Percentiles rank a stretch among this genome's conserved stretches.
phyloP scores from a whole-genome alignment of 2,113 vertebrate genomes.

The Mustelus asterias region DNA sequence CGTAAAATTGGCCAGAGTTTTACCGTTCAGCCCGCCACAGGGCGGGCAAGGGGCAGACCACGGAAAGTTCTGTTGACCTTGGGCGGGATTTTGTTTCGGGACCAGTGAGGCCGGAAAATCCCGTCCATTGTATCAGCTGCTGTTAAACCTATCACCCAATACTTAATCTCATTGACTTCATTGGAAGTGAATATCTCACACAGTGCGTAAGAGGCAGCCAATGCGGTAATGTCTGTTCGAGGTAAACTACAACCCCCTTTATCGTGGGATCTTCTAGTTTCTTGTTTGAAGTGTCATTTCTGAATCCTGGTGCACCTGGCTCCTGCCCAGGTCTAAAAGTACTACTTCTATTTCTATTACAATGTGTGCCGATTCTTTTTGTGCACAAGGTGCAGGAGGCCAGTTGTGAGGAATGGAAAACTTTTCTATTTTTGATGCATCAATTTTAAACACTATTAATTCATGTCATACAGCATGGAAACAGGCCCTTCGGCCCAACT shows the following conservation, averaged over 20 bases:
- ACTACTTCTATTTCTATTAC: not conserved
- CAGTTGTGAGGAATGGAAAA: not conserved
- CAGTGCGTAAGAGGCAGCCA: not conserved
- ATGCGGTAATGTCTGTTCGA: not conserved
- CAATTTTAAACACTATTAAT: not conserved
- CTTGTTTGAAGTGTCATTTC: not conserved
- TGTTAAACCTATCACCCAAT: not conserved
- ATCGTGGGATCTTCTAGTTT: not conserved
- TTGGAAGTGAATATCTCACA: not conserved
- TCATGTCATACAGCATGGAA: too few species aligned
- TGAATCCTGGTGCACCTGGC: not conserved
- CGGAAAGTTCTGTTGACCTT: too few species aligned
- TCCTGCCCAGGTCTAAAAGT: not conserved
- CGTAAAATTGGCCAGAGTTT: too few species aligned
- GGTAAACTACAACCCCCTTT: not conserved
- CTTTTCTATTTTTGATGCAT: constrained; percentile 7
- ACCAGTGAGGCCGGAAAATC: too few species aligned
- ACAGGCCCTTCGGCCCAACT: too few species aligned
- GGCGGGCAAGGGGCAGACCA: too few species aligned
- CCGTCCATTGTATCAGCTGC: not conserved
- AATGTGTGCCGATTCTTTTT: not conserved
- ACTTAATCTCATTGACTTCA: not conserved
- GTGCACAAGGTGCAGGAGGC: not conserved
- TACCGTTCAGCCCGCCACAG: too few species aligned
- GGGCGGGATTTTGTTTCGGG: too few species aligned